Conservation (phyloP, 2,888 invertebrate species). For the Agrotis ipsilon region DNA sequence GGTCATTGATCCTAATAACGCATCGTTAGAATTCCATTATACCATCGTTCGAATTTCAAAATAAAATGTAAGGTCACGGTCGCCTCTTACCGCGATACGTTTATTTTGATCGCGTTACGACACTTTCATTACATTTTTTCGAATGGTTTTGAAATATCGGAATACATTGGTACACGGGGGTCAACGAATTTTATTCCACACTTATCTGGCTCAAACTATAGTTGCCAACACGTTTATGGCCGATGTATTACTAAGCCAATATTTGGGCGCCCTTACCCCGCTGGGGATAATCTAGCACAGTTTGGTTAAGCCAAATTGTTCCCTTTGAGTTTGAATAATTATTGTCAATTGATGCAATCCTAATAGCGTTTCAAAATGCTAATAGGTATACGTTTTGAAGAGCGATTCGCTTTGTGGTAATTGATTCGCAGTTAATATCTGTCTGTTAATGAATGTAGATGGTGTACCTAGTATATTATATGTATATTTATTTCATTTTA, state of each 20-base stretch:
- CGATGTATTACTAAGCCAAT: not conserved
- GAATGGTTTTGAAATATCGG: too few relatives aligned
- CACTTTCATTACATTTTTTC: too few relatives aligned
- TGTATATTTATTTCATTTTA: not conserved
- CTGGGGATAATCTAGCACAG: constrained; percentile 28
- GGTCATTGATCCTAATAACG: too few relatives aligned
- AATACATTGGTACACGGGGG: too few relatives aligned
- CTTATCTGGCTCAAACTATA: too few relatives aligned
- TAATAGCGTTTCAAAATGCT: constrained; percentile 56
- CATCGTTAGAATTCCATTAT: too few relatives aligned
- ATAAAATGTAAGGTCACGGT: too few relatives aligned
- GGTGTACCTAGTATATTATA: not conserved
- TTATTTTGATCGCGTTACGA: too few relatives aligned
- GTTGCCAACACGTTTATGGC: not conserved
- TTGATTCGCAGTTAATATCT: constrained; percentile 42
- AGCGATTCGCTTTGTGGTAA: constrained; percentile 51
- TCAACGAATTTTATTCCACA: too few relatives aligned
- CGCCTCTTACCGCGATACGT: too few relatives aligned
- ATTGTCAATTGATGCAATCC: constrained; percentile 53
- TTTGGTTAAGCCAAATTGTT: constrained; percentile 57
- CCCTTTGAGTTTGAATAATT: constrained; percentile 61
- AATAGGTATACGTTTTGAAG: constrained; percentile 49
- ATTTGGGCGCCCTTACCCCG: constrained; percentile 24
- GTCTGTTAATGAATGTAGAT: constrained; percentile 40
- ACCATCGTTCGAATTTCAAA: too few relatives aligned